Conservation (phyloP, 2,113 vertebrate genomes). For the Arothron firmamentum region DNA sequence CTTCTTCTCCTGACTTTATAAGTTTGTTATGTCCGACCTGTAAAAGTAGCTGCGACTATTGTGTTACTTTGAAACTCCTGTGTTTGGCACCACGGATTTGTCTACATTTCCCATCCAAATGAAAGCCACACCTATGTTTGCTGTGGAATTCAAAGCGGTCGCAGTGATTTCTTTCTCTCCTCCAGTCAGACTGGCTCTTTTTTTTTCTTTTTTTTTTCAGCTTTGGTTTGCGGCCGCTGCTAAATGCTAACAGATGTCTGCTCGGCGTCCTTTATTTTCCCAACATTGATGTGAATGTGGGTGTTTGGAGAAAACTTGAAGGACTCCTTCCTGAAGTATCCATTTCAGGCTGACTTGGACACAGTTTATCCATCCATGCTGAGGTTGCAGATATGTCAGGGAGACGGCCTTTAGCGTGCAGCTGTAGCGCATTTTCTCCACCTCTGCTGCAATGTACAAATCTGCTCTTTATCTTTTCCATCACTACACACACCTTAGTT, state of each 20-base stretch:
- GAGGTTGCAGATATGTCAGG: neutral
- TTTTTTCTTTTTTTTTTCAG: neutral
- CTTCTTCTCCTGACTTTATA: no score
- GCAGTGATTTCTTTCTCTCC: neutral
- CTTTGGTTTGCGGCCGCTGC: constrained; percentile 39
- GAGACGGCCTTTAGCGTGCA: neutral
- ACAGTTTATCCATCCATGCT: constrained; percentile 1
- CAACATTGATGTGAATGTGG: constrained; percentile 19
- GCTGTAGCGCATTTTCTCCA: constrained; percentile 7
- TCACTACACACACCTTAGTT: constrained; percentile 17
- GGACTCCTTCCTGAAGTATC: constrained; percentile 11
- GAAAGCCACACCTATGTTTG: constrained; percentile 21
- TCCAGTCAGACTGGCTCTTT: neutral
- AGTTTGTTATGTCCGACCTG: no score
- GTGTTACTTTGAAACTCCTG: constrained; percentile 5
- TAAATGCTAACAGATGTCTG: constrained; percentile 48
- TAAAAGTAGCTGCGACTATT: neutral
- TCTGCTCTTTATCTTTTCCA: constrained; percentile 2
- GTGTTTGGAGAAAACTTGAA: constrained; percentile 14
- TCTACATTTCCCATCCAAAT: constrained; percentile 47
- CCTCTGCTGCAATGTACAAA: neutral
- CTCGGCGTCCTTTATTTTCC: constrained; percentile 4
- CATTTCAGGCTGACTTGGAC: neutral
- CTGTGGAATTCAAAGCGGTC: constrained; percentile 3
- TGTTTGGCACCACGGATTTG: constrained; percentile 24